These are phyloP conservation scores for Troglohyphantes excavatus DNA, from an alignment of 2,888 invertebrate genomes.

Conservation along the genomic window DNA sequence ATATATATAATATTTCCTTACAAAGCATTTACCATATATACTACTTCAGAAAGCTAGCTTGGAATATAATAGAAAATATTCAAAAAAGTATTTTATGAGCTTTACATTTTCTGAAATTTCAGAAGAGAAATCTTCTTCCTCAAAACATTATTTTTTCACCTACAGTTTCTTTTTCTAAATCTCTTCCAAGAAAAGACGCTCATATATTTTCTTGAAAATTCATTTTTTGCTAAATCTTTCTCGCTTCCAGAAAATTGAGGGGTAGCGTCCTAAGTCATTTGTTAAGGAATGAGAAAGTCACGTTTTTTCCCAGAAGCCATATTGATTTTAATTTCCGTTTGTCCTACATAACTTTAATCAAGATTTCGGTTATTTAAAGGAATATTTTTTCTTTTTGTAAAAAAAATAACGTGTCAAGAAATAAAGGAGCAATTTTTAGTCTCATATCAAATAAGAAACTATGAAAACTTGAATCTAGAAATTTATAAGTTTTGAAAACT, in stretches of 20 bases:
- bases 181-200: not conserved
- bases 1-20: too few species aligned
- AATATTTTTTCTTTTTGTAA: too few species aligned
- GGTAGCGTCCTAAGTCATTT: not conserved
- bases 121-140: not conserved
- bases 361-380: not conserved
- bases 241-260: not conserved
- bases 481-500: too few species aligned
- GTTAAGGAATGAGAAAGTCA: not conserved
- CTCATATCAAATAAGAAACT: too few species aligned
- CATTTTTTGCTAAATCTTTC: not conserved
- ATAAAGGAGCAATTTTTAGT: too few species aligned
- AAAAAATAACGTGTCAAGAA: too few species aligned
- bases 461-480: too few species aligned
- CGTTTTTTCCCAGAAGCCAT: not conserved
- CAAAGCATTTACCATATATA: too few species aligned
- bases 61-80: not conserved
- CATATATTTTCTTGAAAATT: not conserved
- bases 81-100: not conserved
- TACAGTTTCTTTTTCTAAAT: not conserved
- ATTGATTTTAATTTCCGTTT: constrained; percentile 6
- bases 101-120: not conserved
- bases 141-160: not conserved
- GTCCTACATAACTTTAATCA: constrained; percentile 9
- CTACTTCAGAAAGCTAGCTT: too few species aligned